These are phyloP conservation scores for Orthonyx spaldingii DNA, from an alignment of 2,113 vertebrate genomes.

Conservation along the genomic window DNA sequence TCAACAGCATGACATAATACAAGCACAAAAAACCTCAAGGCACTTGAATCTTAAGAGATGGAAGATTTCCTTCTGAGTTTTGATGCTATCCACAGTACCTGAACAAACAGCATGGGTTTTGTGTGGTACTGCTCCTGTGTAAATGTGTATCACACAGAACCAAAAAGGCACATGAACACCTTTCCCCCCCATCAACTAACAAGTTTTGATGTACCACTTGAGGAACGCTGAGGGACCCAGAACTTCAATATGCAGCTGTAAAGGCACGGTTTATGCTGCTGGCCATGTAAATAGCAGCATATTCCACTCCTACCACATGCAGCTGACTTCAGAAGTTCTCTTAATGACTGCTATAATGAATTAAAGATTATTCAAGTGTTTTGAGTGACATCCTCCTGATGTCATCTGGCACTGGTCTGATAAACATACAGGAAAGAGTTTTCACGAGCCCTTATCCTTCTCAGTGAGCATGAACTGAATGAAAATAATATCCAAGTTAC, in stretches of 20 bases:
- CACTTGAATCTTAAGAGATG: neutral
- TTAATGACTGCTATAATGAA: neutral
- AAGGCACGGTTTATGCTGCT: neutral
- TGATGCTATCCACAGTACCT: neutral
- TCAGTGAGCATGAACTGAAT: neutral
- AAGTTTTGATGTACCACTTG: neutral
- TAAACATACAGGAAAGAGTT: neutral
- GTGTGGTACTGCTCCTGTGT: neutral
- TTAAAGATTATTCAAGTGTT: neutral
- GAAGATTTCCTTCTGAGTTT: neutral
- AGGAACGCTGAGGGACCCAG: too few species aligned
- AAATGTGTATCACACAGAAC: accelerated
- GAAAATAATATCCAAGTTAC: neutral
- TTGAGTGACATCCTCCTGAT: neutral
- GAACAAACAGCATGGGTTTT: neutral
- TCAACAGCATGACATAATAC: neutral
- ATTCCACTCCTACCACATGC: neutral
- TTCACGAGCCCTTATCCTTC: neutral
- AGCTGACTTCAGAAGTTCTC: neutral
- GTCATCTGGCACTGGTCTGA: neutral
- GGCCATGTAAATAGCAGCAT: neutral
- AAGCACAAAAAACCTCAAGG: neutral
- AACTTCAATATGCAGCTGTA: neutral
- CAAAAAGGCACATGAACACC: neutral
- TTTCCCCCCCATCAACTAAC: neutral